Evolutionary conservation across 2,113 vertebrate genomes (phyloP).

Genomic region (Carassius carassius): DNA sequence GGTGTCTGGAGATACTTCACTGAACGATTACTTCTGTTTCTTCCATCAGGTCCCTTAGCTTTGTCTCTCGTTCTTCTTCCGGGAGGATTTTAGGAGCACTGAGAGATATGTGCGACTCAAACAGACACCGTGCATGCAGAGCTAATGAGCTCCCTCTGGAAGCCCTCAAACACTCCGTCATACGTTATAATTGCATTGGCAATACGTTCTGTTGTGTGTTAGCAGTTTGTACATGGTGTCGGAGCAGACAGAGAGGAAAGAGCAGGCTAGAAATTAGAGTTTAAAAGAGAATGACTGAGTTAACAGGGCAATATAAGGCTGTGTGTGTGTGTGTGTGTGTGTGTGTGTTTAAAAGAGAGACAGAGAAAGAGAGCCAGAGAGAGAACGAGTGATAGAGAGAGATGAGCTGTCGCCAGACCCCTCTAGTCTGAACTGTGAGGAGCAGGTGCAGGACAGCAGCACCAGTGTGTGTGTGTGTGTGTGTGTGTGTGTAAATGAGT

Average conservation of each 20-base stretch:
- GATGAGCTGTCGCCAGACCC: constrained; percentile 44
- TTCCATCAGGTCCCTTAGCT: constrained; percentile 21
- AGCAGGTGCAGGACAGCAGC: constrained; percentile 59
- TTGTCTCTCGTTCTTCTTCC: constrained; percentile 46
- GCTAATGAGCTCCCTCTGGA: constrained; percentile 61
- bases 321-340: constrained; percentile 24
- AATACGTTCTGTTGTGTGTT: constrained; percentile 46
- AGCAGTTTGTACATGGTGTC: constrained; percentile 38
- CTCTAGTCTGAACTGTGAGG: constrained; percentile 59
- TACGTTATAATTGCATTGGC: constrained; percentile 48
- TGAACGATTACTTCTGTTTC: constrained; percentile 45
- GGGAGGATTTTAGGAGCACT: constrained; percentile 45
- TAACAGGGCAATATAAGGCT: constrained; percentile 41
- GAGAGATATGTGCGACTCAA: constrained; percentile 45
- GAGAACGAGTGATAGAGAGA: not conserved
- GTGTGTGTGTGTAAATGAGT: constrained; percentile 42
- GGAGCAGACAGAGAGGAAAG: not conserved
- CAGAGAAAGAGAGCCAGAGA: not conserved
- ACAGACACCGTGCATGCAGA: constrained; percentile 34
- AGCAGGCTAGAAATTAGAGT: not conserved
- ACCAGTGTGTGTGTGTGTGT: constrained; percentile 47
- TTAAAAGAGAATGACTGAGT: constrained; percentile 6
- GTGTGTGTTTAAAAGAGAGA: not conserved
- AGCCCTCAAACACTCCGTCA: constrained; percentile 50
- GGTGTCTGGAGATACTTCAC: constrained; percentile 19